A percentile compares a stretch with the other conserved stretches of the same genome.
phyloP scores from a whole-genome alignment of 2,113 vertebrate genomes.

The Nesogale talazaci region DNA sequence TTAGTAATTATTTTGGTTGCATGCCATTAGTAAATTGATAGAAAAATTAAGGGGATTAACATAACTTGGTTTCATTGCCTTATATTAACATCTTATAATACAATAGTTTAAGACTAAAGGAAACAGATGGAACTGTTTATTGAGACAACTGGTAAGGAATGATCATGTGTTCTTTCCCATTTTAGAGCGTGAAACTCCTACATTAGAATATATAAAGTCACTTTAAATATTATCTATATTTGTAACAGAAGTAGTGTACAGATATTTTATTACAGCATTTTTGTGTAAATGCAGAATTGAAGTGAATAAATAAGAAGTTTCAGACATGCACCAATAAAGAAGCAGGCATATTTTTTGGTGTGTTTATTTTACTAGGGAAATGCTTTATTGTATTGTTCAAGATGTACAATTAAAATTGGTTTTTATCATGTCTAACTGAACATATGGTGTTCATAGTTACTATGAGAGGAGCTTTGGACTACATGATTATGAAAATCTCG shows the following conservation, averaged over 20 bases:
- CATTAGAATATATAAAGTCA: slow-evolving; percentile 81
- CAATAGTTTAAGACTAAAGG: slow-evolving; percentile 74
- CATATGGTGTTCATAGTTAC: slow-evolving; percentile 42
- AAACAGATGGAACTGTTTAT: slow-evolving; percentile 77
- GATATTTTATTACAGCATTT: slow-evolving; percentile 84
- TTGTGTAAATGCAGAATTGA: slow-evolving; percentile 78
- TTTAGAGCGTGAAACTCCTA: slow-evolving; percentile 82
- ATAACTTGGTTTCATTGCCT: slow-evolving; percentile 68
- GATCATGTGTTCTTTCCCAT: slow-evolving; percentile 80
- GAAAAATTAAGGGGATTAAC: slow-evolving; percentile 71
- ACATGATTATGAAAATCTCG: slow-evolving; percentile 53
- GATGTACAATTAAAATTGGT: slow-evolving; percentile 48
- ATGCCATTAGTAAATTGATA: slow-evolving; percentile 75
- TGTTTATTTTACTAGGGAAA: slow-evolving; percentile 60
- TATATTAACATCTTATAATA: slow-evolving; percentile 78
- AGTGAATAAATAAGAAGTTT: slow-evolving; percentile 83
- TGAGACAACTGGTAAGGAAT: slow-evolving; percentile 79
- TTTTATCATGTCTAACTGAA: slow-evolving; percentile 55
- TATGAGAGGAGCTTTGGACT: slow-evolving; percentile 14
- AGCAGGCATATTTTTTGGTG: slow-evolving; percentile 30
- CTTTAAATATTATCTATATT: slow-evolving; percentile 87
- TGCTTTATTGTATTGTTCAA: slow-evolving; percentile 42
- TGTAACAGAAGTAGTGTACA: slow-evolving; percentile 86
- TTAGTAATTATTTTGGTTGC: slow-evolving; percentile 71
- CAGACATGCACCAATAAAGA: slow-evolving; percentile 69